Evolutionary conservation across 2,113 vertebrate genomes (phyloP), one percentile per base, ranked within the genome.

Genomic region (Labeo rohita): DNA sequence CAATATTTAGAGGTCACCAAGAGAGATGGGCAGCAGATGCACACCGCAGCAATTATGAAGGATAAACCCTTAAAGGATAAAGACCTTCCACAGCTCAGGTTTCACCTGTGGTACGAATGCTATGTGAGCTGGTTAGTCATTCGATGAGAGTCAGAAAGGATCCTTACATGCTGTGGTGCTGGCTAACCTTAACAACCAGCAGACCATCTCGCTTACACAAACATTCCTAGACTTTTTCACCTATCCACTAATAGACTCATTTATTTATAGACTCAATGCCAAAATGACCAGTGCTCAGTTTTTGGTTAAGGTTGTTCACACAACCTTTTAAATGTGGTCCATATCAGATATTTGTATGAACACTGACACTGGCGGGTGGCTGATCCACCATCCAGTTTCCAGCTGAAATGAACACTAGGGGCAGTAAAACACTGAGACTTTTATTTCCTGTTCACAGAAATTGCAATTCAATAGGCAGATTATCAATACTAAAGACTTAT

Each of bases 31-130:
- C 70, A 59, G n/a, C 45, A 9, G 12, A 13, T 23, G 18, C 56
- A 59, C 54, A 52, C 11, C 72, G 3, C 77, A 84, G 56, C 52
- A 45, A 84, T 81, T 75, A 39, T 54, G 77, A 75, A 73, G 23
- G 49, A 73, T 72, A 59, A 39, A 49, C 78, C 39, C 43, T 65
- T 39, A 61, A 74, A 34, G 59, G 49, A 52, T 82, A 66, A 45
- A 70, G 49, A 78, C 34, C 8, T 8, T 75, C 15, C 11, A 23
- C 21, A 34, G 11, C 56, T 56, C 61, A n/a, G 52, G 63, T 72
- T 80, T 80, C 39, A 80, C 43, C n/a, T 13, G 18, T 7, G 28
- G 74, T 21, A 63, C 3, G 8, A 49, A 80, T 49, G 23, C n/a
- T 23, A 6, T 49, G 12, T 23, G 6, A 43, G 10, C 36, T 2